phyloP scores from a whole-genome alignment of 2,797 vertebrate genomes.

The Pristis pectinata region DNA sequence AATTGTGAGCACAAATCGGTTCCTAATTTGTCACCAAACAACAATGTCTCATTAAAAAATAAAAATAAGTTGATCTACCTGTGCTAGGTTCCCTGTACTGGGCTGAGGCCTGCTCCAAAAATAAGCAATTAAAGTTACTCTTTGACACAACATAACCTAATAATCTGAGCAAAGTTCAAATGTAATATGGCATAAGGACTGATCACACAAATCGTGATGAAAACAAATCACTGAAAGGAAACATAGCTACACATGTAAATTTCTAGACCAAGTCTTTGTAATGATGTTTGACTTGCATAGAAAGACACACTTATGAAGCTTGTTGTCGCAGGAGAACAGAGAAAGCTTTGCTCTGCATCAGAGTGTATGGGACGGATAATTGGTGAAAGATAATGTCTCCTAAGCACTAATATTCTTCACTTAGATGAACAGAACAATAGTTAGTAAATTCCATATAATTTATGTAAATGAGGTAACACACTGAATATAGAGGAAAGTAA shows the following conservation, averaged over 20 bases:
- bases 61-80: too few species aligned
- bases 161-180: too few species aligned
- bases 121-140: too few species aligned
- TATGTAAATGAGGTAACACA: background rate
- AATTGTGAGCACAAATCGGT: background rate
- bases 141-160: too few species aligned
- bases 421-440: background rate
- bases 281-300: background rate
- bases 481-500: background rate
- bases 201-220: too few species aligned
- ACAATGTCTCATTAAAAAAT: too few species aligned
- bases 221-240: too few species aligned
- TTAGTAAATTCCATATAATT: too few species aligned
- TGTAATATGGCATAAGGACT: too few species aligned
- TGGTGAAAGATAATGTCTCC: background rate
- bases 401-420: background rate
- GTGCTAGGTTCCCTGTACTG: too few species aligned
- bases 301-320: background rate
- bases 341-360: background rate
- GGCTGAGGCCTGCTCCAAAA: too few species aligned
- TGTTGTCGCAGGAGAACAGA: background rate
- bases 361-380: background rate
- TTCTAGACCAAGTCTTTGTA: background rate
- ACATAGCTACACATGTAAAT: too few species aligned
- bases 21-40: background rate